Evolutionary conservation across 2,888 invertebrate genomes (phyloP), one percentile per base, ranked within the genome.

Genomic region (Galeruca laticollis): DNA sequence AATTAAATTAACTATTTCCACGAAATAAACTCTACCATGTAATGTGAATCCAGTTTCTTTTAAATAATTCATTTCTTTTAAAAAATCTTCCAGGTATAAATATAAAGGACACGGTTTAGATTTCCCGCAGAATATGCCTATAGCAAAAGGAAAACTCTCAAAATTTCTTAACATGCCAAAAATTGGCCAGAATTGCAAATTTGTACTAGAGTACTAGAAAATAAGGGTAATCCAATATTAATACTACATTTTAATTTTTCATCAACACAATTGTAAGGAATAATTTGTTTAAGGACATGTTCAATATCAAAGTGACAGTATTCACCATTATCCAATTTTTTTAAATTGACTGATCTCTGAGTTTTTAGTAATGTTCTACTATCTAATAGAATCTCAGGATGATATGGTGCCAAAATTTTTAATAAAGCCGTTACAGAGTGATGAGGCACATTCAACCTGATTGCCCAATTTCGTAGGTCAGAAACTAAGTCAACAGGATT

Each of bases 1-100:
- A 49, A 69, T 40, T 37, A 69, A 69, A 54, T 59, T 60, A 51
- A 66, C 66, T 20, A 40, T 40, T 40, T 40, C 40, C 5, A 40
- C 40, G 4, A 40, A 40, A 40, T 40, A 40, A 40, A 40, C n/a
- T 40, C 40, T 40, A 40, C n/a, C 40, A 40, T 40, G 40, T 40
- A 40, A 40, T 40, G 40, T 40, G 40, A 40, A 40, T 40, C 40
- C 40, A n/a, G 40, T 40, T 40, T 40, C 40, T 40, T 40, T 40
- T 40, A 40, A 40, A 40, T 40, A 40, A 40, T n/a, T 40, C n/a
- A 40, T 40, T 40, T 40, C 40, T 40, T 40, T 40, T 40, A 40
- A 40, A 40, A 40, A n/a, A n/a, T n/a, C n/a, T n/a, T n/a, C n/a
- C n/a, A n/a, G n/a, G n/a, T n/a, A n/a, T n/a, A n/a, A n/a, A n/a